A percentile compares a stretch with the other conserved stretches of the same genome.
Evolutionary conservation across 2,797 vertebrate species (phyloP).

Genomic region (Oreonectes daqikongensis): DNA sequence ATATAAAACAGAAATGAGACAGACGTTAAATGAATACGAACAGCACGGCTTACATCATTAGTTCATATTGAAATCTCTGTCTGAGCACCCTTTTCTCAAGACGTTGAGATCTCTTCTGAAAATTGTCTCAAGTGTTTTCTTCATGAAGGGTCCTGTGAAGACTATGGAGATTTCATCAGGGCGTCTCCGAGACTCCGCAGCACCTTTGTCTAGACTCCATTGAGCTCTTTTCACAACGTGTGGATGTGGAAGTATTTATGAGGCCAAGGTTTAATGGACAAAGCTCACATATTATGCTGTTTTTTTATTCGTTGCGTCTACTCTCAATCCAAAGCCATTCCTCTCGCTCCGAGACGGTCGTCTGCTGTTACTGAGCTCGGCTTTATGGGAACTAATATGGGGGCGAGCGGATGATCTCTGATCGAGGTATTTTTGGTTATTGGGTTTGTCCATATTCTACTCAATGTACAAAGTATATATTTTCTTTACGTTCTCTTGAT

Average conservation of each 20-base stretch:
- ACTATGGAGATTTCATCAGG: conserved; percentile 38
- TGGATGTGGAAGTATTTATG: conserved; percentile 72
- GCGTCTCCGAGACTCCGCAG: conserved; percentile 58
- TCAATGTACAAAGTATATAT: no score
- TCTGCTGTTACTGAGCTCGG: conserved; percentile 54
- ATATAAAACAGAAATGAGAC: not conserved
- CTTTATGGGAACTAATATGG: conserved; percentile 24
- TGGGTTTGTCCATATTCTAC: no score
- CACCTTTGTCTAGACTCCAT: conserved; percentile 63
- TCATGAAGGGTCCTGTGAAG: conserved; percentile 11
- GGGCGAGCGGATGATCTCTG: not conserved
- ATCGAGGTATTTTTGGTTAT: no score
- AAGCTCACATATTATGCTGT: conserved; percentile 59
- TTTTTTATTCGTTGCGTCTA: conserved; percentile 55
- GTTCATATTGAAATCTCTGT: no score
- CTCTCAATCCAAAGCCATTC: conserved; percentile 35
- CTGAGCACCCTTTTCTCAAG: no score
- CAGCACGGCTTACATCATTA: no score
- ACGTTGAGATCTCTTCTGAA: not conserved
- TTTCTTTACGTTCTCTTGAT: no score
- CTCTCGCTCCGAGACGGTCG: conserved; percentile 33
- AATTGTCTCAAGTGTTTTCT: not conserved
- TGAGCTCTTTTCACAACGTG: conserved; percentile 66
- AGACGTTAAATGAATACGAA: not conserved
- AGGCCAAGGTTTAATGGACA: conserved; percentile 69